These are phyloP conservation scores for Protaetia brevitarsis DNA, from an alignment of 1,140 invertebrate genomes.

Conservation along the genomic window DNA sequence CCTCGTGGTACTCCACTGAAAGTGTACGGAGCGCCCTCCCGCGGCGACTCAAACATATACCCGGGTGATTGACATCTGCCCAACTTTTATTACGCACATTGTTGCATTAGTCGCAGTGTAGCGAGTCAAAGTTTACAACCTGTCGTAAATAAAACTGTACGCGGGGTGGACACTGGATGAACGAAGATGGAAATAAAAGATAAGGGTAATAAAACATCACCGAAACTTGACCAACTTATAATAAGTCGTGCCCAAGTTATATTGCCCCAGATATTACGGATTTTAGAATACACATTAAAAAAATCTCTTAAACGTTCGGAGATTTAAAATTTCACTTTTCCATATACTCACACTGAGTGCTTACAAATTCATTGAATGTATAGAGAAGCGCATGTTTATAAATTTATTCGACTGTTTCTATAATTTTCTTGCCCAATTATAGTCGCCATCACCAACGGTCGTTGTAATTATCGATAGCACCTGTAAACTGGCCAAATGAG, in stretches of 20 bases:
- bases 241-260: not conserved
- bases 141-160: slow-evolving; percentile 12
- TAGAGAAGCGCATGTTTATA: not conserved
- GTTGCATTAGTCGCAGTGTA: slow-evolving; percentile 4
- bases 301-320: not conserved
- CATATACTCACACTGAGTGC: not conserved
- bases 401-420: not conserved
- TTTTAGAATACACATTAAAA: not conserved
- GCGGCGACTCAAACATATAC: not conserved
- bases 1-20: not conserved
- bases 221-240: not conserved
- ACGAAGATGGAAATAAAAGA: not conserved
- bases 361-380: not conserved
- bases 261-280: not conserved
- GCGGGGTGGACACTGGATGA: too few species aligned
- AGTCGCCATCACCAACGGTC: not conserved
- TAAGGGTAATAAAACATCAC: not conserved
- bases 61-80: slow-evolving; percentile 18
- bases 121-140: not conserved
- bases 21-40: not conserved
- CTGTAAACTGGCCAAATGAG: not conserved
- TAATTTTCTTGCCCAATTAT: not conserved
- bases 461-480: not conserved
- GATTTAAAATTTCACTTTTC: not conserved
- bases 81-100: slow-evolving; percentile 18